These are phyloP conservation scores for Pandemis heparana DNA, from an alignment of 2,888 invertebrate species.

Conservation along the genomic window DNA sequence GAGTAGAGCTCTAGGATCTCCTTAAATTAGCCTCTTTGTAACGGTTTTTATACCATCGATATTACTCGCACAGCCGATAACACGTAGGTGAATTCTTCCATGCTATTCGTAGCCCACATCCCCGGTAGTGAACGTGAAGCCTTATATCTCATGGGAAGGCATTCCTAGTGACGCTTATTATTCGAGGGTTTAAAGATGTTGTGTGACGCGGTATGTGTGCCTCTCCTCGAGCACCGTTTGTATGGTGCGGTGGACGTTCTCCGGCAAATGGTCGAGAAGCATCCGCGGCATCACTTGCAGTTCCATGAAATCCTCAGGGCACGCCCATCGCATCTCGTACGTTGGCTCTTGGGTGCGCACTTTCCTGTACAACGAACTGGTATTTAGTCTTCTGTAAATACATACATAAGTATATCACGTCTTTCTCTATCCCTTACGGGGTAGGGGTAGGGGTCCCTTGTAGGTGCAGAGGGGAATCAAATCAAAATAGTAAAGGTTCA, in stretches of 20 bases:
- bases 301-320: conserved; percentile 92
- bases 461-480: no score
- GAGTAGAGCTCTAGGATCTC: no score
- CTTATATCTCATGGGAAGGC: background rate
- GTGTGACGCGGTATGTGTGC: conserved; percentile 76
- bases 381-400: background rate
- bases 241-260: conserved; percentile 90
- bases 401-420: no score
- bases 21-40: no score
- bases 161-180: background rate
- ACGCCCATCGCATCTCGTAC: conserved; percentile 93
- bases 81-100: no score
- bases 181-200: conserved; percentile 58
- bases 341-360: conserved; percentile 87
- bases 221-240: conserved; percentile 86
- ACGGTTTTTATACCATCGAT: no score
- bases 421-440: no score
- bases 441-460: no score
- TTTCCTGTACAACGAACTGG: conserved; percentile 75
- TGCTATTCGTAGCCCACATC: background rate
- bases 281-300: conserved; percentile 94
- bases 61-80: no score
- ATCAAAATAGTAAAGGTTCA: no score
- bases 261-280: conserved; percentile 94
- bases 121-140: background rate